These are phyloP conservation scores for Oryzias sinensis DNA, from an alignment of 2,797 vertebrate species.

Conservation along the genomic window DNA sequence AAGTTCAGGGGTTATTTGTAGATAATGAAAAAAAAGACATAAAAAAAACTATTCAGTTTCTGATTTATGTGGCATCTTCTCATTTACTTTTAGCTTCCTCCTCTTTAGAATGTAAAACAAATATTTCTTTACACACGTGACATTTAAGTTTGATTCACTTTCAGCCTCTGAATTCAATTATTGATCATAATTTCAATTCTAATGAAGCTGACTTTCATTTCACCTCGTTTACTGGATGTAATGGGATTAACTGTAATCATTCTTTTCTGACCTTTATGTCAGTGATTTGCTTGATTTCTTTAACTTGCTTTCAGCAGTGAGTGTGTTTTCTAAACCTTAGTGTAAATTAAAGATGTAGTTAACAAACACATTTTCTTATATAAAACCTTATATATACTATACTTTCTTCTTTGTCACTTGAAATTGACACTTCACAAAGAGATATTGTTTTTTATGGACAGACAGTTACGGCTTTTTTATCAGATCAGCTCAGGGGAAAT, in stretches of 20 bases:
- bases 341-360: neutral
- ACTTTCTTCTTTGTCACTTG: too few species aligned
- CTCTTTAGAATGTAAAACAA: neutral
- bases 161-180: constrained; percentile 22
- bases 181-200: constrained; percentile 16
- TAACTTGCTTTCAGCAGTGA: neutral
- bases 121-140: constrained; percentile 18
- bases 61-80: too few species aligned
- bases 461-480: too few species aligned
- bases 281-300: neutral
- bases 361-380: too few species aligned
- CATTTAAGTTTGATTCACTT: constrained; percentile 32
- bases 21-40: too few species aligned
- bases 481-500: too few species aligned
- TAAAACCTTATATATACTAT: too few species aligned
- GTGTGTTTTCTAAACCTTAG: neutral
- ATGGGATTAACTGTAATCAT: constrained; percentile 1
- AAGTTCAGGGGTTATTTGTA: too few species aligned
- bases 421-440: too few species aligned
- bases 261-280: neutral
- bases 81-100: too few species aligned
- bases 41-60: too few species aligned
- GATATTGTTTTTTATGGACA: too few species aligned
- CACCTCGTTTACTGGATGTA: constrained; percentile 17
- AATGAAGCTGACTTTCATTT: constrained; percentile 27